Base-by-base conservation (phyloP, 2,797 vertebrate genomes). In the Oreochromis mossambicus region DNA sequence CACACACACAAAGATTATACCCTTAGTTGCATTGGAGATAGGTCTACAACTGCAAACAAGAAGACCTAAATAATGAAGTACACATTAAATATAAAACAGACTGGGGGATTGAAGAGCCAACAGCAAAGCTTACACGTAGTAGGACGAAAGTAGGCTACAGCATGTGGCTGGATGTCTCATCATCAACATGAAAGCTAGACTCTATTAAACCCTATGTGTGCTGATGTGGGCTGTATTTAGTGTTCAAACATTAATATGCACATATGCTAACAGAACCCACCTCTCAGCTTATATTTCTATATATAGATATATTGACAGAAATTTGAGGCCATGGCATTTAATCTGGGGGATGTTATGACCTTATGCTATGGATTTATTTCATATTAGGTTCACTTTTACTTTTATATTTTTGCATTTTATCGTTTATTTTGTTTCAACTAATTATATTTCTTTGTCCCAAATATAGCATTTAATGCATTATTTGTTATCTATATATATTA, bases 71-170 rank as follows among this genome's bases (percentile, higher is more conserved):
- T 94, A 94, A 95, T 95, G 91, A 92, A 94, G 91, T 38, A 78
- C 48, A 51, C 88, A 93, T 95, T 88, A 95, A 94, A 94, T 92
- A 94, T 94, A 89, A 92, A 95, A 77, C 14, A 91, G 89, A 83
- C 29, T 11, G 58, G 84, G 88, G 90, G 81, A 79, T 76, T 86
- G 88, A 79, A 8, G 87, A 75, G 83, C 79, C 79, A 58, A 82
- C 87, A 86, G 86, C 77, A 76, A 92, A 86, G 89, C 87, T 88
- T 78, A 75, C 66, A 86, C 88, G 83, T n/a, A 61, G 85, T 29
- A 85, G 58, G 76, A 76, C 52, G 82, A 89, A 92, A 94, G 87
- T 91, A 90, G 92, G 92, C 87, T 93, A 84, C 56, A n/a, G 34
- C 80, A 73, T 61, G 87, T 41, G 80, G 80, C 80, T 63, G 83